Evolutionary conservation across 2,888 invertebrate species (phyloP).

Genomic region (Agrenia bidenticulata): DNA sequence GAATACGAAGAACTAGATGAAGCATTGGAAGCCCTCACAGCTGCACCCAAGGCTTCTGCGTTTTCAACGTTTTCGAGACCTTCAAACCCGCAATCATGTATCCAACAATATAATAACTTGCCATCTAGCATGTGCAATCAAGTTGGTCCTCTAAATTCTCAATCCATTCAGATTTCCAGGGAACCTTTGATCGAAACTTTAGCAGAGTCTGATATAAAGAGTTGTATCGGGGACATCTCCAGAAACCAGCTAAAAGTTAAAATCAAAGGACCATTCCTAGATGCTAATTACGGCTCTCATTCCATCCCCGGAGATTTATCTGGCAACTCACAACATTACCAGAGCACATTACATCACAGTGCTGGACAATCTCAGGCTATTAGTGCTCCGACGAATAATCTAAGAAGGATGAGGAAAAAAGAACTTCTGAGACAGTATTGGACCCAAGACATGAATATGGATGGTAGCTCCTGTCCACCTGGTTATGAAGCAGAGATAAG

Average conservation of each 20-base stretch:
- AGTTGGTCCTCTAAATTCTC: background rate
- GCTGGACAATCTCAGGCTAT: conserved; percentile 6
- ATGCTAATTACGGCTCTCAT: conserved; percentile 61
- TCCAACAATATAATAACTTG: background rate
- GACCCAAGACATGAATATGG: conserved; percentile 83
- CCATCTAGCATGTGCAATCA: background rate
- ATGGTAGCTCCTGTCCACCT: conserved; percentile 64
- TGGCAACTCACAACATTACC: conserved; percentile 13
- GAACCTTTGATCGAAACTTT: background rate
- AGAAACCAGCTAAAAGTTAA: conserved; percentile 85
- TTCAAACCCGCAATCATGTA: background rate
- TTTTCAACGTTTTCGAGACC: background rate
- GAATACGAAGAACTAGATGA: conserved; percentile 71
- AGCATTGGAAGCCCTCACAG: conserved; percentile 64
- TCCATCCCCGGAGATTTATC: conserved; percentile 20
- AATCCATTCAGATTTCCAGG: background rate
- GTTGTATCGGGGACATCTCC: conserved; percentile 61
- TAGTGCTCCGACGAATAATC: conserved; percentile 48
- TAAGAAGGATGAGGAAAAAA: conserved; percentile 85
- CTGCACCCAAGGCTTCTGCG: conserved; percentile 11
- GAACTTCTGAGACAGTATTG: conserved; percentile 81
- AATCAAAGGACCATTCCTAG: conserved; percentile 66
- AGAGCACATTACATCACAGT: conserved; percentile 8
- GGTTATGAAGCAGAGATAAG: conserved; percentile 14
- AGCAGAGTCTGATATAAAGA: background rate